Evolutionary conservation across 2,888 invertebrate species (phyloP), one percentile per base, ranked within the genome.

Genomic region (Orthonevra nobilis): DNA sequence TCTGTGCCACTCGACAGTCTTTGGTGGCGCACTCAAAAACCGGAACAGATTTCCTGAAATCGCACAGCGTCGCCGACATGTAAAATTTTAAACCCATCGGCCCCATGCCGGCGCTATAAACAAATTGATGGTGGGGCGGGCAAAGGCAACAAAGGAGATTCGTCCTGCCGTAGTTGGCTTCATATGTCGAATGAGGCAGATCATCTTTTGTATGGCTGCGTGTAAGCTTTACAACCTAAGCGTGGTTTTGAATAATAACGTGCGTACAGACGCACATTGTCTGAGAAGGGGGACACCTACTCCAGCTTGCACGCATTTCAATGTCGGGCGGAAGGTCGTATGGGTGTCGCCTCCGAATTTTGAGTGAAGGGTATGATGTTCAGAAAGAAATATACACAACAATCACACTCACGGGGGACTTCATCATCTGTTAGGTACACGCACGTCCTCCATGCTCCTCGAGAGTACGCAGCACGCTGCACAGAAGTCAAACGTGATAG

Each of bases 161-260:
- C n/a, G n/a, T 60, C 20, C 14, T 12, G 7, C 4, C 20, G 26
- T 68, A 69, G 69, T 58, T 70, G 58, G 56, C 38, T 77, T 60
- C 52, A 70, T 54, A 42, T 48, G 66, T 46, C 56, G 70, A 79
- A 79, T 66, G 79, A 56, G 56, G 61, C 61, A 73, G 66, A 79
- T 79, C 73, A 79, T 79, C 66, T 61, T 50, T 28, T 60, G 73
- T 66, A 68, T 60, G 68, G 61, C 38, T 50, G 42, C 44, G 50
- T 70, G 54, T 58, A 54, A 68, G 46, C 58, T 70, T 54, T 60
- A 60, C 64, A 79, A 44, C 56, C 66, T 34, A 42, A 68, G 73
- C 66, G 66, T 79, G 79, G 48, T 54, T 73, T 68, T 72, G 79
- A 79, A 79, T 79, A 79, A 79, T 73, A 79, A 79, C 72, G 38